Evolutionary conservation across 1,140 invertebrate species (phyloP), one percentile per base, ranked within the genome.

Genomic region (Hyles vespertilio): DNA sequence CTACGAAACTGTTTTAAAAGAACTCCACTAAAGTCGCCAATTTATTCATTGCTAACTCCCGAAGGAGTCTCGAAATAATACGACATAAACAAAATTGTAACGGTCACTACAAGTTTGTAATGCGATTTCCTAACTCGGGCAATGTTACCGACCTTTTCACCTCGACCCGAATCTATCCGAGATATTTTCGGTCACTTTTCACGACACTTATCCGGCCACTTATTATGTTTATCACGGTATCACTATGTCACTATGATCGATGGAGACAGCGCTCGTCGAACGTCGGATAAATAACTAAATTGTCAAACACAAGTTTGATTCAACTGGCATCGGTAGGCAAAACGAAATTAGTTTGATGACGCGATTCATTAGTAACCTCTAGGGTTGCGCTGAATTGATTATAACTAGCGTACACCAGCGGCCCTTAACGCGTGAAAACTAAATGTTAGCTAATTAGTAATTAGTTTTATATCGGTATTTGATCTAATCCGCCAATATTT

Each of bases 261-360:
- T 53, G 54, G 43, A 49, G 47, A 57, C 50, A 43, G 11, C 33
- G 32, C 45, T 48, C 43, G 59, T 59, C 69, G 72, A 72, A 66
- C 63, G 66, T 65, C 72, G 70, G 55, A 62, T 60, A 62, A 67
- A 59, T 68, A 69, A 82, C 81, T 82, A 74, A 79, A 81, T 79
- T 81, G 80, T 83, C 77, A 77, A 80, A 76, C 74, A 70, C 68
- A 61, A 61, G 65, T 67, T 63, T 74, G 74, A 70, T 77, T 77
- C 79, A 74, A 75, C 74, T 80, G 79, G 79, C 77, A 81, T 57
- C 63, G 66, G 51, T 46, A 50, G 61, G 55, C 70, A 69, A 58
- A 56, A 71, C 60, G 59, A 66, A 72, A 72, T 69, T 73, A 77
- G 72, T 67, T 58, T 63, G 56, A 61, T 73, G 78, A 82, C 70